Conservation (phyloP, 2,888 invertebrate genomes). For the Dermolepida albohirtum region DNA sequence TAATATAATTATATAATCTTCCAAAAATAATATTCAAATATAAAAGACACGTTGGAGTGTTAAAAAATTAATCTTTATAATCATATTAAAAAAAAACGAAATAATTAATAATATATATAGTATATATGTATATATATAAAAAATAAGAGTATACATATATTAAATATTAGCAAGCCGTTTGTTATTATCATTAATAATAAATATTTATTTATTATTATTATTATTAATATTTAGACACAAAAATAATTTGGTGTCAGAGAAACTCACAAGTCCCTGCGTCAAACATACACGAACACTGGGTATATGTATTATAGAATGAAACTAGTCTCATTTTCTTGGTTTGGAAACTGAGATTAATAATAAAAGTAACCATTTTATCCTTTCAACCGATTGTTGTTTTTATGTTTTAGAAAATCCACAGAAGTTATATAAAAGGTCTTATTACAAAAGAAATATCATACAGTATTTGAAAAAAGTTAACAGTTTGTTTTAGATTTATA, state of each 20-base stretch:
- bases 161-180: constrained; percentile 43
- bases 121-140: constrained; percentile 18
- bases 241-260: constrained; percentile 57
- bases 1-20: constrained; percentile 34
- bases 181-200: constrained; percentile 41
- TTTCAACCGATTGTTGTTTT: too few relatives aligned
- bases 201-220: constrained; percentile 49
- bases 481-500: too few relatives aligned
- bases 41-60: constrained; percentile 21
- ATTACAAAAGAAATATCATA: too few relatives aligned
- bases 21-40: constrained; percentile 34
- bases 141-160: constrained; percentile 26
- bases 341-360: too few relatives aligned
- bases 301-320: neutral
- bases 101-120: constrained; percentile 7
- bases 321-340: too few relatives aligned
- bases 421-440: too few relatives aligned
- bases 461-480: too few relatives aligned
- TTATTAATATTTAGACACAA: constrained; percentile 53
- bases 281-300: constrained; percentile 50
- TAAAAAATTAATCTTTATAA: constrained; percentile 19
- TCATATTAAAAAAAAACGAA: constrained; percentile 16
- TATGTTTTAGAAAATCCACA: too few relatives aligned
- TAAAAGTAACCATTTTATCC: too few relatives aligned
- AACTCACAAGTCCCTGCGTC: constrained; percentile 53